Evolutionary conservation across 2,113 vertebrate genomes (phyloP), one percentile per base, ranked within the genome.

Genomic region (Reinhardtius hippoglossoides): DNA sequence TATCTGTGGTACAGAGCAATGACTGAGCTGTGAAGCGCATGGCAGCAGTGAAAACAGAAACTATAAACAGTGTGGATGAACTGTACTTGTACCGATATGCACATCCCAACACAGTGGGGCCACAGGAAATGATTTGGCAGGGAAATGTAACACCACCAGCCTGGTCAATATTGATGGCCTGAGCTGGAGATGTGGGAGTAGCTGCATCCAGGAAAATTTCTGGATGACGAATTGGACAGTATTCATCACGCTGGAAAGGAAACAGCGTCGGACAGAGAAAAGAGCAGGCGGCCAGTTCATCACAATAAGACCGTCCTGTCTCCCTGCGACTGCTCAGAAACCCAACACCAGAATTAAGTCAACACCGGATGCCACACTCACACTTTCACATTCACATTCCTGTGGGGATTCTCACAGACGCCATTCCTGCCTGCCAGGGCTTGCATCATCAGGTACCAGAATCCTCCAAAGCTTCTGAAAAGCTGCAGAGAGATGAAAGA

Each of bases 371-470:
- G 54, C 8, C 67, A 23, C 75, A 55, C 67, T 37, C 54, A 40
- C 67, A 23, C 81, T 42, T 46, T 26, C 60, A 77, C 69, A 76
- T 46, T 26, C 59, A 77, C 69, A 76, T 27, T 67, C 63, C 59
- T 57, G 68, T 57, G 74, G 79, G 79, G 56, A 60, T 76, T 71
- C 66, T 81, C 77, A 48, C 62, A 78, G 81, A 77, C 79, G 77
- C 37, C 77, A 50, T 78, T 71, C 46, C 55, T 74, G 74, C 56
- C 73, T 88, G 84, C 84, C 82, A 80, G 63, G 65, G 40, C 61
- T 81, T 81, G 71, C 68, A 79, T 84, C 87, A 86, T 83, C 80
- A 74, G 54, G 66, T 67, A 57, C 54, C 81, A 77, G 61, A 82
- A 57, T 64, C 64, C 70, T 60, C 65, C 65, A 71, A 74, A 70